Evolutionary conservation across 2,797 vertebrate genomes (phyloP).

Genomic region (Furcifer pardalis): DNA sequence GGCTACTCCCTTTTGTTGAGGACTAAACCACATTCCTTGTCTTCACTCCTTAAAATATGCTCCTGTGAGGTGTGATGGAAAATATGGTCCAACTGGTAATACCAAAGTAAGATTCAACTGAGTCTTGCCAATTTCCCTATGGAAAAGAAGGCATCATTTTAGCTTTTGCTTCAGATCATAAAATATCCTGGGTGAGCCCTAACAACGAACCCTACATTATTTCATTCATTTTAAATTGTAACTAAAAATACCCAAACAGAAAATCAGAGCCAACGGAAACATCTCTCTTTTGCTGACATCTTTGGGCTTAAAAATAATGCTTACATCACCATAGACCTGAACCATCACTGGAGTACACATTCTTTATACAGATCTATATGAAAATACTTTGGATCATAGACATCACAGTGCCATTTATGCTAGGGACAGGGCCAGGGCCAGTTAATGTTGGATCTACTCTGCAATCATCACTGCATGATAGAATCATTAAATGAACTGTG

Average conservation of each 20-base stretch:
- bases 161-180: not conserved
- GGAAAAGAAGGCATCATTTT: not conserved
- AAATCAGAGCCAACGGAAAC: not conserved
- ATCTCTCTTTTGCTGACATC: not conserved
- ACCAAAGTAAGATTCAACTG: not conserved
- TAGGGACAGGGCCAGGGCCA: not conserved
- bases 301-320: not conserved
- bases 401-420: not conserved
- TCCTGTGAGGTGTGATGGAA: not conserved
- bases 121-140: not conserved
- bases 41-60: not conserved
- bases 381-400: not conserved
- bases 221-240: not conserved
- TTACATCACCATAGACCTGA: too few relatives aligned
- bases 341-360: not conserved
- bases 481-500: not conserved
- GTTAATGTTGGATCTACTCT: not conserved
- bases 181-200: not conserved
- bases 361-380: not conserved
- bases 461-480: not conserved
- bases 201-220: not conserved
- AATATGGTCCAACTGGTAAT: not conserved
- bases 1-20: not conserved
- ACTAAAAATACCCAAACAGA: not conserved
- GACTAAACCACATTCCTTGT: not conserved